Percentiles rank a stretch among this genome's conserved stretches.
phyloP scores from a whole-genome alignment of 2,113 vertebrate species.

The Burhinus oedicnemus region DNA sequence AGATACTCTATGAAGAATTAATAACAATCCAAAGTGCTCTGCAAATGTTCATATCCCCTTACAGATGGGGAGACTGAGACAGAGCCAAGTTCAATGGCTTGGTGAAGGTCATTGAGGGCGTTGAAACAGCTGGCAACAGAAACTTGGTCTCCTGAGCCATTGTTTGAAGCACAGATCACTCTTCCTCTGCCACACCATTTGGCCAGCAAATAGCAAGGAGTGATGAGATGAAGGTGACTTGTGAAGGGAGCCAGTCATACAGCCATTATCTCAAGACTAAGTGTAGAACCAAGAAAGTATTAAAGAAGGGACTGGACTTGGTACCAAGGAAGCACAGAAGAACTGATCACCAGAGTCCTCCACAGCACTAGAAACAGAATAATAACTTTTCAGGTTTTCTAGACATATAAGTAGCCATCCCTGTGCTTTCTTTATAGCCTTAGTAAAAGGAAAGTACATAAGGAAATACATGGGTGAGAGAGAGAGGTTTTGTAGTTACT shows the following conservation, averaged over 20 bases:
- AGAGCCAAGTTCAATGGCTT: constrained; percentile 45
- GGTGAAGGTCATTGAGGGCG: constrained; percentile 9
- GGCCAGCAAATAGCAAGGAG: background rate
- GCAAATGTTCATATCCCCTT: constrained; percentile 30
- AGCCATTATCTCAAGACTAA: background rate
- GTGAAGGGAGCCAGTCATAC: background rate
- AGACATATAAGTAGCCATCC: background rate
- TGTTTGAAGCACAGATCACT: background rate
- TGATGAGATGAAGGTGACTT: background rate
- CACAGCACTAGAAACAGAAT: background rate
- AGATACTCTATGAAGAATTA: constrained; percentile 16
- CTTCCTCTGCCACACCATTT: background rate
- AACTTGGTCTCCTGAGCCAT: background rate
- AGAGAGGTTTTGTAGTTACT: background rate
- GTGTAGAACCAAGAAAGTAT: background rate
- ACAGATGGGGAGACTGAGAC: constrained; percentile 48
- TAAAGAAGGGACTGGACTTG: background rate
- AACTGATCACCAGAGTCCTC: background rate
- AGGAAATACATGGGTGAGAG: background rate
- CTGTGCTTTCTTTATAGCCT: background rate
- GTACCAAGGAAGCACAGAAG: background rate
- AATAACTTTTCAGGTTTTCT: background rate
- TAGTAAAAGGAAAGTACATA: background rate
- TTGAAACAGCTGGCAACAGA: constrained; percentile 12
- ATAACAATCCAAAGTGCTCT: constrained; percentile 40